phyloP scores from a whole-genome alignment of 2,113 vertebrate species.

The Zapus hudsonius region DNA sequence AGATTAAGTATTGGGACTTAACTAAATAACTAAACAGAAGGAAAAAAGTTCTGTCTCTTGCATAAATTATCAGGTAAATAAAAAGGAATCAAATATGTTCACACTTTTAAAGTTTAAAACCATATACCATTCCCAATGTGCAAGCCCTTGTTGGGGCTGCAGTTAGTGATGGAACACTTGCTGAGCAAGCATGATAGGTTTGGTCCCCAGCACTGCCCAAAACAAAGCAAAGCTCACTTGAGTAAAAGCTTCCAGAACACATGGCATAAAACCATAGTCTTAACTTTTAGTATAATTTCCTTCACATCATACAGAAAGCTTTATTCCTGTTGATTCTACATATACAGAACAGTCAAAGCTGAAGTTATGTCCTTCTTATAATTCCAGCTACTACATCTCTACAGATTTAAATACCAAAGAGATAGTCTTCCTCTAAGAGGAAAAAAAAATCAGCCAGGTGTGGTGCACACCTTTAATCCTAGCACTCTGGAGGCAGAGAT shows the following conservation, averaged over 20 bases:
- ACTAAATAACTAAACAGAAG: slow-evolving; percentile 5
- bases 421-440: neutral
- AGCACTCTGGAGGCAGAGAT: too few relatives aligned
- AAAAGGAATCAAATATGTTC: neutral
- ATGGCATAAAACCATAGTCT: neutral
- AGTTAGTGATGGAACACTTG: neutral
- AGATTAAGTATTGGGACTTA: neutral
- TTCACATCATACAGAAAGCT: neutral
- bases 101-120: slow-evolving; percentile 49
- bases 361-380: neutral
- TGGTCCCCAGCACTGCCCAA: neutral
- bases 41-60: slow-evolving; percentile 33
- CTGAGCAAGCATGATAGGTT: neutral
- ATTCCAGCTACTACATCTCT: neutral
- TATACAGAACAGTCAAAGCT: neutral
- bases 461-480: too few relatives aligned
- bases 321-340: slow-evolving; percentile 1
- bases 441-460: too few relatives aligned
- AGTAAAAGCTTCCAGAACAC: slow-evolving; percentile 42
- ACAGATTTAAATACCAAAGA: neutral
- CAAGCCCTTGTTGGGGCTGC: neutral
- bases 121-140: neutral
- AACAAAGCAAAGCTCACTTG: neutral
- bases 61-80: slow-evolving; percentile 54
- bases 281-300: neutral